A percentile compares a stretch with the other conserved stretches of the same genome.
Evolutionary conservation across 2,113 vertebrate species (phyloP).

Genomic region (Peromyscus californicus): DNA sequence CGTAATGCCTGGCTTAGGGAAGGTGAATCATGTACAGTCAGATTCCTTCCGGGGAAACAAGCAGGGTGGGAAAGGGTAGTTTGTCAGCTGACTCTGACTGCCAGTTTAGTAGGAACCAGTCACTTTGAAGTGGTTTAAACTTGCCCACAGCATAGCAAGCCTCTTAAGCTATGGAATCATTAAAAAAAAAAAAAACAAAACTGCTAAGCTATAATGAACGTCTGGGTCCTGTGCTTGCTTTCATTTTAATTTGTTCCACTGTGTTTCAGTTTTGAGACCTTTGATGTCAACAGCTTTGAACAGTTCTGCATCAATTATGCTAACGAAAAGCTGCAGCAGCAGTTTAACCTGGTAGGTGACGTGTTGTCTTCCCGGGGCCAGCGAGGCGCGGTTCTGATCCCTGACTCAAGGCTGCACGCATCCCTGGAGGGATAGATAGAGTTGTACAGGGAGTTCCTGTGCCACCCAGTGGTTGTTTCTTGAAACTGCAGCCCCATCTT

Average conservation of each 20-base stretch:
- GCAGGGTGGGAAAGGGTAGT: neutral
- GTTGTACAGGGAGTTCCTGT: neutral
- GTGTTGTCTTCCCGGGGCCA: neutral
- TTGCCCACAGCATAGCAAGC: neutral
- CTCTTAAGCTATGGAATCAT: neutral
- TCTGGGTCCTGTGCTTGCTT: neutral
- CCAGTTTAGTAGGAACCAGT: neutral
- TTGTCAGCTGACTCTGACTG: neutral
- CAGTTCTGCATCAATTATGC: constrained; percentile 99
- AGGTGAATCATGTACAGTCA: neutral
- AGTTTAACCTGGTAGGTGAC: constrained; percentile 96
- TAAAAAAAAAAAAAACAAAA: neutral
- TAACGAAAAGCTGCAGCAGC: constrained; percentile 98
- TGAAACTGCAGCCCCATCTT: neutral
- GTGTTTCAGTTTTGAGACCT: constrained; percentile 96
- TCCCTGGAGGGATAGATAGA: neutral
- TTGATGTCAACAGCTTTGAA: constrained; percentile 98
- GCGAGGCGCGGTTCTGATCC: fast-evolving
- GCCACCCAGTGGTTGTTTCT: constrained; percentile 38
- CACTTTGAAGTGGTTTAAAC: neutral
- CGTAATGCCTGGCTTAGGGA: neutral
- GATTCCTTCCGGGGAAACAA: neutral
- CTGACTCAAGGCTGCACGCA: fast-evolving
- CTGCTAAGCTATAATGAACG: neutral
- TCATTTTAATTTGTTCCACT: constrained; percentile 65